Evolutionary conservation across 2,888 invertebrate species (phyloP), one percentile per base, ranked within the genome.

Genomic region (Polymixis lichenea): DNA sequence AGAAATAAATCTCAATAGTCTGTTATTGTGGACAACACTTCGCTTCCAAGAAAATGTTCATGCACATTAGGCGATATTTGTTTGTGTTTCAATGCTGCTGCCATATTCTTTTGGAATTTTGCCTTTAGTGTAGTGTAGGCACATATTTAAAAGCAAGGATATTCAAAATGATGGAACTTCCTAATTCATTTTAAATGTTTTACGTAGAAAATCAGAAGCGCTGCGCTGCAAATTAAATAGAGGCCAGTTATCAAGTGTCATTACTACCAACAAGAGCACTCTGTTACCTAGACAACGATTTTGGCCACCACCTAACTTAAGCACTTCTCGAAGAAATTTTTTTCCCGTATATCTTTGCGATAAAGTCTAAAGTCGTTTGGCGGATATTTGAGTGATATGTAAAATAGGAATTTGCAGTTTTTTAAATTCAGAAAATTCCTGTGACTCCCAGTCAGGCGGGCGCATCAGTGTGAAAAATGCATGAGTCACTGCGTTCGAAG

Each of bases 381-480:
- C 28, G 43, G 19, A 9, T 55, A 58, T 19, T 43, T 67, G 58
- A 67, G 68, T 71, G 28, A 51, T 60, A 62, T 73, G 78, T 19
- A 76, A 75, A 75, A 70, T 49, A 72, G 51, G 65, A 83, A 78
- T 76, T 84, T 69, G 82, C 77, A 74, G 72, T 88, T 89, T 85
- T 89, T 89, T 88, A 87, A 88, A 89, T 89, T 88, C 87, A 87
- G 82, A 86, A 90, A 91, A 90, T 91, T 89, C 87, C 80, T 83
- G 87, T 78, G 88, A 88, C 84, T 89, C 76, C 77, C 85, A 84
- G 88, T 87, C 83, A 85, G 87, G 75, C 88, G 85, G 75, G 90
- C 87, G 90, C 91, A 90, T 90, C 90, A 89, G 89, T 89, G 92
- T 94, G 94, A 93, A 94, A 94, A 93, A 94, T 95, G 92, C 92